A percentile compares a stretch with the other conserved stretches of the same genome.
Evolutionary conservation across 2,113 vertebrate genomes (phyloP).

Genomic region (Calypte anna): DNA sequence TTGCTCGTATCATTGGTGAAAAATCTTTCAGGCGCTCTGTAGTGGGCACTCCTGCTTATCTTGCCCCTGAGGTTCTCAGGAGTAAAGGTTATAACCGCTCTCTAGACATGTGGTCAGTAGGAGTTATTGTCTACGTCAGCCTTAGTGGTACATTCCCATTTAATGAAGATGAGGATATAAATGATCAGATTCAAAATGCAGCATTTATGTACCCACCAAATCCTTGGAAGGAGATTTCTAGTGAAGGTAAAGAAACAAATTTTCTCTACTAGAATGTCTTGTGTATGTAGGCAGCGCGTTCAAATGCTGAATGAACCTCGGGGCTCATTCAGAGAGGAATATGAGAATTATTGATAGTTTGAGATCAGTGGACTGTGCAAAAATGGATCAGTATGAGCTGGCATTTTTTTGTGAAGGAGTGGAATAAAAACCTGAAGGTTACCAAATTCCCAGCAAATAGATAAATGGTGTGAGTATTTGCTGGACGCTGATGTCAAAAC

Average conservation of each 20-base stretch:
- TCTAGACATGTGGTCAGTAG: conserved; percentile 98
- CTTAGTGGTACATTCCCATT: conserved; percentile 97
- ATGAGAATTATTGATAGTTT: neutral
- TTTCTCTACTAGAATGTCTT: neutral
- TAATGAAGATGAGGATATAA: conserved; percentile 98
- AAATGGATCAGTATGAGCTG: neutral
- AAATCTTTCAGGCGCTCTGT: conserved; percentile 97
- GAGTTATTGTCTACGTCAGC: conserved; percentile 96
- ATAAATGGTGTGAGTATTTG: neutral
- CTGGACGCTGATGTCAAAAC: neutral
- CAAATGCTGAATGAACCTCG: neutral
- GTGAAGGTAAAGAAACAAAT: conserved; percentile 83
- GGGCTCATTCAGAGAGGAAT: neutral
- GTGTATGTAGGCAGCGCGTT: neutral
- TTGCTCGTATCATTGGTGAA: conserved; percentile 97
- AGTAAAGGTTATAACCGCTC: conserved; percentile 99
- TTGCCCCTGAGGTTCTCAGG: conserved; percentile 94
- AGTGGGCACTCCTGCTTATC: conserved; percentile 94
- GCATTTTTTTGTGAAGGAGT: neutral
- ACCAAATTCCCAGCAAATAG: neutral
- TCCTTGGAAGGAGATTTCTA: conserved; percentile 95
- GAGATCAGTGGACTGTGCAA: neutral
- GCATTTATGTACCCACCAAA: conserved; percentile 98
- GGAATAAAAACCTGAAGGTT: neutral
- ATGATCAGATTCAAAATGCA: conserved; percentile 98